Evolutionary conservation across 2,888 invertebrate genomes (phyloP), one percentile per base, ranked within the genome.

Genomic region (Phasia obesa): DNA sequence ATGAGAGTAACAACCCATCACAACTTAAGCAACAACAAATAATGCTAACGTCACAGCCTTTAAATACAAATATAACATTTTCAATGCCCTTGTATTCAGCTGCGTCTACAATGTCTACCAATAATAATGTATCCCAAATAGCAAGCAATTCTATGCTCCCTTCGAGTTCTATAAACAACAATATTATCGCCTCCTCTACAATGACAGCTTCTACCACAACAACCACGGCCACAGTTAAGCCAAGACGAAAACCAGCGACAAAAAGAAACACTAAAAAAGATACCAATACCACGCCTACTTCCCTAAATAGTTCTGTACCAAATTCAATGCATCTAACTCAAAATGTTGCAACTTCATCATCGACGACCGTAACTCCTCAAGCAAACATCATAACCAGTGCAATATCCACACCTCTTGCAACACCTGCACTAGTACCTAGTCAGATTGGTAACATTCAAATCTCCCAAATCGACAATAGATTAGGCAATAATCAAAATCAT

Each of bases 371-470:
- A 83, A 84, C 87, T 4, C 5, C 77, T 79, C 55, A 85, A 84
- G 64, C 83, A 6, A 81, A 84, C 59, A 57, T 86, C 38, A 86
- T 85, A 49, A 81, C 86, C 35, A 85, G 74, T 85, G 86, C 87
- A 80, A 87, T 83, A 47, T 80, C 38, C 47, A 84, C 25, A 53
- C 79, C 85, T 25, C 13, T 83, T 51, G 70, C 85, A 5, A 88
- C 88, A 4, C 81, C 88, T 0, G 86, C 90, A 79, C 87, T 89
- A 70, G 92, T 92, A 85, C 92, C 92, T 82, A 91, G 91, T 84
- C 92, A 92, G 86, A 92, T 92, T 81, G 92, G 92, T 84, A 92
- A 92, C 76, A 92, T 92, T 82, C 92, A 92, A 86, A 92, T 92
- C 84, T 92, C 92, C 21, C 92, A 92, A 87, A 89, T 90, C 59